phyloP scores from a whole-genome alignment of 2,888 invertebrate species.

The Amblyteles armatorius region DNA sequence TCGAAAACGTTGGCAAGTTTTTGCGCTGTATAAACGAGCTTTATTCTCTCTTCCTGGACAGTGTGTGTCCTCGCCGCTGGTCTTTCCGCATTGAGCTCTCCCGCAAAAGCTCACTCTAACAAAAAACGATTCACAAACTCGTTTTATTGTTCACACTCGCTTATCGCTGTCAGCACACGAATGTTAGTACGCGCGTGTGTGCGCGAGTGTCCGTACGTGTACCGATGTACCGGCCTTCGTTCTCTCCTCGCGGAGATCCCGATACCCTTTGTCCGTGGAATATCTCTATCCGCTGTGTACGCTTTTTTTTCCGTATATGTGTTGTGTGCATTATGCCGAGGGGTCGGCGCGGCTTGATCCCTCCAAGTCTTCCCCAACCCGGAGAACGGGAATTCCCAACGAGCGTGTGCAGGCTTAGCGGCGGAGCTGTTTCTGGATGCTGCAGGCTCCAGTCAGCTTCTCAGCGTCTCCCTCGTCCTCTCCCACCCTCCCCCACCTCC shows the following conservation, averaged over 20 bases:
- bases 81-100: constrained; percentile 15
- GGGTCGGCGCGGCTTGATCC: constrained; percentile 60
- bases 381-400: constrained; percentile 56
- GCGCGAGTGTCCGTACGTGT: background rate
- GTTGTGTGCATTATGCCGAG: constrained; percentile 54
- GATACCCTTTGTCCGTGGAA: constrained; percentile 18
- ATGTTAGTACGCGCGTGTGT: background rate
- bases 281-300: constrained; percentile 29
- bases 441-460: constrained; percentile 35
- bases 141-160: constrained; percentile 64
- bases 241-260: constrained; percentile 17
- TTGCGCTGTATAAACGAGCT: constrained; percentile 32
- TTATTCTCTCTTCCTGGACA: constrained; percentile 12
- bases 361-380: constrained; percentile 58
- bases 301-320: background rate
- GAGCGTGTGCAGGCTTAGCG: constrained; percentile 59
- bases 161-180: constrained; percentile 53
- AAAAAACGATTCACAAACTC: constrained; percentile 59
- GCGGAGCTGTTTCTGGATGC: constrained; percentile 40
- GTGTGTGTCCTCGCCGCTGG: background rate
- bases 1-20: constrained; percentile 39
- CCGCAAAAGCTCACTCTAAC: constrained; percentile 27
- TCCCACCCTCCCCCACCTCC: too few species aligned
- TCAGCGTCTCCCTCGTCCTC: background rate
- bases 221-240: constrained; percentile 15